phyloP scores from a whole-genome alignment of 2,888 invertebrate species.

The Sinodicranocentrus sp. region DNA sequence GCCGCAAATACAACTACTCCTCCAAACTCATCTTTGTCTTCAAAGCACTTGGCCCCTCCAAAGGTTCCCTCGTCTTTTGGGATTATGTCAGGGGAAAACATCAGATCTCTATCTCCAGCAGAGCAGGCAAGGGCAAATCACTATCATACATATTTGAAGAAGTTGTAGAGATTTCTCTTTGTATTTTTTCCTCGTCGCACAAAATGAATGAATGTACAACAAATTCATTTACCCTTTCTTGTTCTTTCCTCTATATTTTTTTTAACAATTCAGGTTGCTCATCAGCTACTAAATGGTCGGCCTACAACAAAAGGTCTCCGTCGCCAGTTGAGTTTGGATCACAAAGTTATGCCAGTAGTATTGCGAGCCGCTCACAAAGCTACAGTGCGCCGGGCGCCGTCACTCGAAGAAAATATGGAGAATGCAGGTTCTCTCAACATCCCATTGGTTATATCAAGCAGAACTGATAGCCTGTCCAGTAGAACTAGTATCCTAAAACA shows the following conservation, averaged over 20 bases:
- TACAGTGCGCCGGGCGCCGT: slow-evolving; percentile 72
- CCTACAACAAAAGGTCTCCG: slow-evolving; percentile 75
- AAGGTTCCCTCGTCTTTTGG: slow-evolving; percentile 71
- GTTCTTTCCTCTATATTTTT: slow-evolving; percentile 7
- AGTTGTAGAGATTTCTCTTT: slow-evolving; percentile 23
- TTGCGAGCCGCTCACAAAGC: slow-evolving; percentile 67
- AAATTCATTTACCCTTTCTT: slow-evolving; percentile 11
- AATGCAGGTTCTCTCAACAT: slow-evolving; percentile 39
- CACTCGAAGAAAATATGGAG: slow-evolving; percentile 72
- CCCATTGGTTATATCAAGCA: slow-evolving; percentile 35
- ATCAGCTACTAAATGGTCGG: slow-evolving; percentile 75
- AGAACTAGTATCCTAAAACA: slow-evolving; percentile 55
- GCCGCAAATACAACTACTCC: slow-evolving; percentile 21
- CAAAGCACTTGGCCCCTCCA: slow-evolving; percentile 63
- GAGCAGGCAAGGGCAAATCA: slow-evolving; percentile 70
- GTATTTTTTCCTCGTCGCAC: not conserved
- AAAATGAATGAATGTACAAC: not conserved
- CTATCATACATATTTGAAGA: slow-evolving; percentile 9
- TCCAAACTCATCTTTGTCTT: slow-evolving; percentile 23
- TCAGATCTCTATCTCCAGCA: slow-evolving; percentile 75
- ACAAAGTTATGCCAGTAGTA: slow-evolving; percentile 78
- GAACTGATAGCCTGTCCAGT: slow-evolving; percentile 42
- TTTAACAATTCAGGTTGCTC: slow-evolving; percentile 71
- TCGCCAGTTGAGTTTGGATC: slow-evolving; percentile 85
- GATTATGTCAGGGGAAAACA: slow-evolving; percentile 70